phyloP scores from a whole-genome alignment of 2,888 invertebrate genomes.

The Archaeoteleia sp. region DNA sequence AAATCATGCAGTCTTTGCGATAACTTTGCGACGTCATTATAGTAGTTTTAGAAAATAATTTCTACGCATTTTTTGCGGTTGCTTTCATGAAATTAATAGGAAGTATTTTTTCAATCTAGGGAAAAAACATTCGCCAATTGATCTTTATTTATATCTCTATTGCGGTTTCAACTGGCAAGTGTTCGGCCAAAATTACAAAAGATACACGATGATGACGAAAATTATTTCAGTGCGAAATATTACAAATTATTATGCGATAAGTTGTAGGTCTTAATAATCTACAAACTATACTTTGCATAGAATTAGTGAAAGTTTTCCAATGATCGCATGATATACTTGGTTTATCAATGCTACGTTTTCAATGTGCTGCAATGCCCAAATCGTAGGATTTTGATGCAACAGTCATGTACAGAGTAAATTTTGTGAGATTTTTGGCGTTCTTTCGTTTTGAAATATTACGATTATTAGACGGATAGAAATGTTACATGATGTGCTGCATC shows the following conservation, averaged over 20 bases:
- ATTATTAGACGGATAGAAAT: too few species aligned
- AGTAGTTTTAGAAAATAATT: too few species aligned
- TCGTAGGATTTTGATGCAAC: slow-evolving; percentile 52
- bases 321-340: slow-evolving; percentile 76
- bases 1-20: too few species aligned
- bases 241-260: slow-evolving; percentile 15
- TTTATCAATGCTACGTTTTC: slow-evolving; percentile 63
- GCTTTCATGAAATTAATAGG: too few species aligned
- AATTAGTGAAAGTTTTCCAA: slow-evolving; percentile 91
- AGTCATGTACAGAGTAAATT: slow-evolving; percentile 8
- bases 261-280: slow-evolving; percentile 66
- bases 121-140: too few species aligned
- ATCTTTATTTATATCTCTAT: too few species aligned
- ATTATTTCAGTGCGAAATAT: not conserved
- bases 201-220: not conserved
- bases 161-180: too few species aligned
- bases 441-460: too few species aligned
- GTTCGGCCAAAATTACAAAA: too few species aligned
- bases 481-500: slow-evolving; percentile 33
- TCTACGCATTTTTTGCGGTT: too few species aligned
- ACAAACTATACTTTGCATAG: slow-evolving; percentile 95
- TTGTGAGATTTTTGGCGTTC: slow-evolving; percentile 2
- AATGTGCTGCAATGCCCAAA: slow-evolving; percentile 60
- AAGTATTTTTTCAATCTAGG: too few species aligned
- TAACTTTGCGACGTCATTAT: too few species aligned